These are phyloP conservation scores for Corticium candelabrum DNA, from an alignment of 37 sponge, comb jelly and placozoan species.

Conservation along the genomic window DNA sequence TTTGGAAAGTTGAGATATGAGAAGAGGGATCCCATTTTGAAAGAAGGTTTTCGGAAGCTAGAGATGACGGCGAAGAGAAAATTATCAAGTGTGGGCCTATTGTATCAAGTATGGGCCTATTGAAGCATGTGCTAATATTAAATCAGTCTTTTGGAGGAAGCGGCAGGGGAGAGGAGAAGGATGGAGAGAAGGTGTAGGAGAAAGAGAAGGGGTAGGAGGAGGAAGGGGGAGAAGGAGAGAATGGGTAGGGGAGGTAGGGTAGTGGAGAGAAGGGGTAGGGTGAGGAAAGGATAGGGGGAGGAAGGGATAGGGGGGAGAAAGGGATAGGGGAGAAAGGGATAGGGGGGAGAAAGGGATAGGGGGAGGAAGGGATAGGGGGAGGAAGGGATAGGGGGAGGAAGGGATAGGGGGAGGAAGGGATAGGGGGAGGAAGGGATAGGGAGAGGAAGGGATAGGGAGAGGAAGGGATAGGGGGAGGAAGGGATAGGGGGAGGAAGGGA, in stretches of 20 bases:
- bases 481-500: slow-evolving; percentile 9
- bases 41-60: no score
- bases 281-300: slow-evolving; percentile 5
- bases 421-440: neutral
- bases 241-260: neutral
- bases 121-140: no score
- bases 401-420: neutral
- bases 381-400: neutral
- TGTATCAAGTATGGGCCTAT: no score
- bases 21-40: no score
- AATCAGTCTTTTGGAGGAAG: no score
- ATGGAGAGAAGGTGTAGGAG: no score
- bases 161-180: no score
- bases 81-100: no score
- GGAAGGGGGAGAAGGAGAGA: neutral
- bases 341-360: neutral
- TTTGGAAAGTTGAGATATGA: no score
- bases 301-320: slow-evolving; percentile 7
- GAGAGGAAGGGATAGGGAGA: slow-evolving; percentile 3
- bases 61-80: no score
- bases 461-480: neutral
- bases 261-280: slow-evolving; percentile 3
- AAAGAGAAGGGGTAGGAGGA: no score
- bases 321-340: slow-evolving; percentile 9
- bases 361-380: neutral